These are phyloP conservation scores for Trichogramma pretiosum DNA, from an alignment of 1,140 invertebrate genomes.

Conservation along the genomic window DNA sequence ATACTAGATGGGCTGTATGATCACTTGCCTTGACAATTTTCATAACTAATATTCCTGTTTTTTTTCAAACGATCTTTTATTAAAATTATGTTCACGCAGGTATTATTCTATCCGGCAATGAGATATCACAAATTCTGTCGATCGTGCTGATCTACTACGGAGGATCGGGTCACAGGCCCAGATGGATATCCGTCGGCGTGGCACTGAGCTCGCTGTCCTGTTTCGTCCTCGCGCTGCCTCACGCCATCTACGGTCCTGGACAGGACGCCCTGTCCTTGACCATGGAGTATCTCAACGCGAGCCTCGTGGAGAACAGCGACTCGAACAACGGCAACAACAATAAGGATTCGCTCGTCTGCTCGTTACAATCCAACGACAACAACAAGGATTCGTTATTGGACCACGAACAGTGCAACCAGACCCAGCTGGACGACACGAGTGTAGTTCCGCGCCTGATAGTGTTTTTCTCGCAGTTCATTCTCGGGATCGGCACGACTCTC, in stretches of 20 bases:
- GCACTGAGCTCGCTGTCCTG: slow-evolving; percentile 55
- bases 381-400: slow-evolving; percentile 20
- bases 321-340: slow-evolving; percentile 10
- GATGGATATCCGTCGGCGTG: slow-evolving; percentile 59
- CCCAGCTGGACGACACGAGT: slow-evolving; percentile 38
- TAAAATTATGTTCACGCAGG: slow-evolving; percentile 40
- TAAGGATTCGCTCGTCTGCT: slow-evolving; percentile 28
- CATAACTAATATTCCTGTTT: neutral
- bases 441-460: slow-evolving; percentile 53
- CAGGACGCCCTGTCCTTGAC: slow-evolving; percentile 45
- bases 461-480: slow-evolving; percentile 60
- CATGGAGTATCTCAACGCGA: slow-evolving; percentile 40
- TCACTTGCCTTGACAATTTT: neutral
- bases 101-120: slow-evolving; percentile 60
- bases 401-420: slow-evolving; percentile 42
- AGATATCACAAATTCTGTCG: slow-evolving; percentile 60
- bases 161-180: slow-evolving; percentile 50
- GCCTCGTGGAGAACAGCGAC: slow-evolving; percentile 22
- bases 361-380: slow-evolving; percentile 7
- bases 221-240: slow-evolving; percentile 56
- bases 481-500: slow-evolving; percentile 60
- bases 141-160: slow-evolving; percentile 53
- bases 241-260: slow-evolving; percentile 59
- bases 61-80: slow-evolving; percentile 2
- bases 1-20: no score